phyloP scores from a whole-genome alignment of 2,797 vertebrate genomes.

The Aplochiton taeniatus region DNA sequence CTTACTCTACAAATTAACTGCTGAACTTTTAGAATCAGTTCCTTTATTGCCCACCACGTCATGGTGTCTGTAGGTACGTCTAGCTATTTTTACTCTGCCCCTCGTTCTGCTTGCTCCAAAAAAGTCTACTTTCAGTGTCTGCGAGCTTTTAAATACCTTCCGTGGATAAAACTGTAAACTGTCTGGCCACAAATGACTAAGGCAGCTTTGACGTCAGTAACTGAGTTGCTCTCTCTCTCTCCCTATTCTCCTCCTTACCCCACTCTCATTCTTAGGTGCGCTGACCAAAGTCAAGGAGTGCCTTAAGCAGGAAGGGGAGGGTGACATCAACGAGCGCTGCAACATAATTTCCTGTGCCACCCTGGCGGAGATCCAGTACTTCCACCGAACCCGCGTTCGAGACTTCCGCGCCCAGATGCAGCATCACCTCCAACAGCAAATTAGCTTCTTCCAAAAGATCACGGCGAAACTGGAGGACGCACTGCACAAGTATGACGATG shows the following conservation, averaged over 20 bases:
- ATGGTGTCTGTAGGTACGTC: too few relatives aligned
- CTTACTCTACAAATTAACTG: not conserved
- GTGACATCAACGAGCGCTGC: slow-evolving; percentile 90
- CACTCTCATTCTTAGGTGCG: slow-evolving; percentile 80
- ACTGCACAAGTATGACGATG: slow-evolving; percentile 87
- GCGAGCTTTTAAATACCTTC: too few relatives aligned
- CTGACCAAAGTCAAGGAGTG: slow-evolving; percentile 98
- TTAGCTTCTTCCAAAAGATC: slow-evolving; percentile 96
- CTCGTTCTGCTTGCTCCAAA: too few relatives aligned
- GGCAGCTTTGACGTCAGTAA: too few relatives aligned
- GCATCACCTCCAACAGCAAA: slow-evolving; percentile 94
- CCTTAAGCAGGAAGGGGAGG: slow-evolving; percentile 83
- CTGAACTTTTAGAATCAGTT: not conserved
- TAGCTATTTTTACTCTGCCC: too few relatives aligned
- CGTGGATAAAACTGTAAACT: too few relatives aligned
- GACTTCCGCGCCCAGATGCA: slow-evolving; percentile 98
- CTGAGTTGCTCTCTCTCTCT: not conserved
- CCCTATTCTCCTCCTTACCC: not conserved
- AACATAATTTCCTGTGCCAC: slow-evolving; percentile 98
- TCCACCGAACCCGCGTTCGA: slow-evolving; percentile 92
- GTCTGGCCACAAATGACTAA: too few relatives aligned
- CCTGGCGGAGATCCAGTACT: slow-evolving; percentile 96
- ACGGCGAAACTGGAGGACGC: slow-evolving; percentile 93
- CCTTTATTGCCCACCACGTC: not conserved
- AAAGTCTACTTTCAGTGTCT: too few relatives aligned